A percentile compares a stretch with the other conserved stretches of the same genome.
phyloP scores from a whole-genome alignment of 1,140 invertebrate species.

The Caenorhabditis elegans region WBcel235 BX284604.4:7504501-7505000 shows the following conservation, averaged over 20 bases:
- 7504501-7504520: slow-evolving; percentile 64
- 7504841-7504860: slow-evolving; percentile 81
- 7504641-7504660: slow-evolving; percentile 65
- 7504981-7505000: slow-evolving; percentile 44
- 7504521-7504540: slow-evolving; percentile 47
- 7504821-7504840: slow-evolving; percentile 69
- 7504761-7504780: slow-evolving; percentile 87
- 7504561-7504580: not conserved
- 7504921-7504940: slow-evolving; percentile 82
- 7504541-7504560: slow-evolving; percentile 42
- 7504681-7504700: slow-evolving; percentile 66
- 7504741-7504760: slow-evolving; percentile 74
- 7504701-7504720: slow-evolving; percentile 64
- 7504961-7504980: slow-evolving; percentile 90
- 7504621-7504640: slow-evolving; percentile 66
- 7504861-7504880: slow-evolving; percentile 81
- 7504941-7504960: slow-evolving; percentile 80
- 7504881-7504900: slow-evolving; percentile 82
- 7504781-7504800: slow-evolving; percentile 84
- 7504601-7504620: slow-evolving; percentile 21
- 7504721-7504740: slow-evolving; percentile 57
- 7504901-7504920: slow-evolving; percentile 81
- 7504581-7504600: slow-evolving; percentile 23
- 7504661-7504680: slow-evolving; percentile 62
- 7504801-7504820: slow-evolving; percentile 76